Base-by-base conservation (phyloP, 2,888 invertebrate genomes). In the Caradrina kadenii region DNA sequence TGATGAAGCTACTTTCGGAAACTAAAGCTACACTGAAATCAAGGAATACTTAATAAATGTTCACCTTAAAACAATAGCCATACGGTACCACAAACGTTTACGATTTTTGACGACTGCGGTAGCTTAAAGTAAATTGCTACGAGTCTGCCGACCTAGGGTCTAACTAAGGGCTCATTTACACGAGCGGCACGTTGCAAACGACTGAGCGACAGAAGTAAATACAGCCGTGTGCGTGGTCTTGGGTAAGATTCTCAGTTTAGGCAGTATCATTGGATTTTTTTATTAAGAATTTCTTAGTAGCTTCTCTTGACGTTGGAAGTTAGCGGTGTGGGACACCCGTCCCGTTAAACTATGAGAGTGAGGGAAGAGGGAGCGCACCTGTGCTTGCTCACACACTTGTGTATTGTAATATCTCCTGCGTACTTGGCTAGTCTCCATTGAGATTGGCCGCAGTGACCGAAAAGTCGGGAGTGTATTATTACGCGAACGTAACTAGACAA, bases 401-500 rank as follows among this genome's bases (percentile, higher is more conserved):
- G 42, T 42, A 15, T 11, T 15, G 10, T 15, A n/a, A n/a, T n/a
- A 42, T 35, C 42, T 15, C 15, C 42, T 42, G 42, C 2, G 42
- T 1, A 42, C 15, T 42, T 15, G 15, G 42, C 42, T 42, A n/a
- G 42, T 42, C 42, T 42, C 42, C 17, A 45, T 17, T 45, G 45
- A 10, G 17, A 45, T 45, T 39, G 13, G 13, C 39, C 13, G 39
- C 39, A 11, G 13, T 39, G 13, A 13, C 39, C 17, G 17, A 15
- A 45, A 17, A 45, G 1, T 17, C 17, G 17, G 17, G 10, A 45
- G 17, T 11, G 15, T 17, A 45, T 60, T 48, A 31, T 26, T 15
- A 22, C 62, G 39, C 39, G 17, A 63, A 61, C 50, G n/a, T 59
- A 71, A 56, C 50, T 48, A 42, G 52, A 71, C 65, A 58, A 45